A percentile compares a stretch with the other conserved stretches of the same genome.
These are phyloP conservation scores for Clanis bilineata DNA, from an alignment of 2,888 invertebrate genomes.

Conservation along the genomic window DNA sequence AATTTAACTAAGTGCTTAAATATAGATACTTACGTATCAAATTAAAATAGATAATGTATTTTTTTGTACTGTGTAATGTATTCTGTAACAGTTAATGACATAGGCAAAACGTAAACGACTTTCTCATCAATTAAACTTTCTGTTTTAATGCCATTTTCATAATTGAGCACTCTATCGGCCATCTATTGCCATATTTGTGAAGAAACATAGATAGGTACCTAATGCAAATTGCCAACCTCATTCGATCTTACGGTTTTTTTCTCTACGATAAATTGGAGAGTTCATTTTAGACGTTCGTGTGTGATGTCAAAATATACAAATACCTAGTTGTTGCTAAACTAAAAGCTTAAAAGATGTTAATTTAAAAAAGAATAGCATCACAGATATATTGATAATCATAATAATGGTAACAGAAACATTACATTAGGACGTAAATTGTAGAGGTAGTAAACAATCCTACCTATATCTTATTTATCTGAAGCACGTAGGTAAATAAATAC, in stretches of 20 bases:
- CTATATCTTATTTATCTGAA: conserved; percentile 47
- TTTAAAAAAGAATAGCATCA: too few species aligned
- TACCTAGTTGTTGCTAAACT: background rate
- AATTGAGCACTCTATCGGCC: background rate
- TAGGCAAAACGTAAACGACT: conserved; percentile 47
- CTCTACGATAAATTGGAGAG: conserved; percentile 18
- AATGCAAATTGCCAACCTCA: conserved; percentile 19
- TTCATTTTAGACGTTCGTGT: background rate
- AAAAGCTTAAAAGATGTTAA: too few species aligned
- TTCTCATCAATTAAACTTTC: conserved; percentile 41
- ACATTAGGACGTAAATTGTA: conserved; percentile 32
- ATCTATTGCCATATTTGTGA: background rate
- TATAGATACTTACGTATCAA: too few species aligned
- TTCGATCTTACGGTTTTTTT: conserved; percentile 21
- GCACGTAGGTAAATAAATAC: conserved; percentile 48
- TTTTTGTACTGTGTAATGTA: too few species aligned
- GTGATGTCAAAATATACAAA: background rate
- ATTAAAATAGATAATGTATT: too few species aligned
- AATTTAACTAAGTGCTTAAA: too few species aligned
- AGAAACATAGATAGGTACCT: conserved; percentile 13
- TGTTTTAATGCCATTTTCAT: conserved; percentile 45
- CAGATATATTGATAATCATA: too few species aligned
- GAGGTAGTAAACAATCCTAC: conserved; percentile 34
- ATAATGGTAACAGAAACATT: too few species aligned
- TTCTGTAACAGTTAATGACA: too few species aligned